Evolutionary conservation across 2,113 vertebrate species (phyloP).

Genomic region (Lipotes vexillifer): DNA sequence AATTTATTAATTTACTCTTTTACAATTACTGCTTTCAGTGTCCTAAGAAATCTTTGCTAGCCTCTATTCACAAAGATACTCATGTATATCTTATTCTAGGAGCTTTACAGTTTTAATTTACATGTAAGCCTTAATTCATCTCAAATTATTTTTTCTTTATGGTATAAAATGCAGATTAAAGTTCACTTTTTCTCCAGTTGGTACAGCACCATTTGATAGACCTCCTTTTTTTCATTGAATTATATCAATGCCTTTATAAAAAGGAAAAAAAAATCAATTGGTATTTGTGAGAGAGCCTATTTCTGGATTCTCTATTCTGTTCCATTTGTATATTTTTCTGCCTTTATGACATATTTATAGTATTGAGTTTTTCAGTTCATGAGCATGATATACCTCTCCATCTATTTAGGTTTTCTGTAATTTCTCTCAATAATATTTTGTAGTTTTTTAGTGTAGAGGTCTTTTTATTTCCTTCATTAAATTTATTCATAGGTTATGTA

Average conservation of each 20-base stretch:
- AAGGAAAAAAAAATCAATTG: neutral
- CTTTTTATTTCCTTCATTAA: neutral
- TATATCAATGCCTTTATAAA: neutral
- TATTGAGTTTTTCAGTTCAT: neutral
- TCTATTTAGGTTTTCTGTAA: neutral
- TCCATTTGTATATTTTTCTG: neutral
- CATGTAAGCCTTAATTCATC: neutral
- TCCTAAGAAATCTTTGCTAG: neutral
- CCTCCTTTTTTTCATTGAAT: conserved; percentile 1
- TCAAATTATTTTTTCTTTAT: conserved; percentile 18
- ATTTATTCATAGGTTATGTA: neutral
- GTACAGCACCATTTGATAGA: neutral
- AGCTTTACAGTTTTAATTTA: conserved; percentile 17
- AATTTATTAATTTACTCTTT: neutral
- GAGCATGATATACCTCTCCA: neutral
- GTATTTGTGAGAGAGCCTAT: neutral
- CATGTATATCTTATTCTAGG: conserved; percentile 2
- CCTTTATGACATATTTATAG: neutral
- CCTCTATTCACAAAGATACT: neutral
- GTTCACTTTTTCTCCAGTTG: neutral
- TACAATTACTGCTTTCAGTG: neutral
- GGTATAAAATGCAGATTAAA: neutral
- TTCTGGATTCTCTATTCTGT: neutral
- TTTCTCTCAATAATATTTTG: neutral
- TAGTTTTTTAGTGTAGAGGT: neutral